Evolutionary conservation across 2,888 invertebrate species (phyloP), one percentile per base, ranked within the genome.

Genomic region (Cotesia congregata): DNA sequence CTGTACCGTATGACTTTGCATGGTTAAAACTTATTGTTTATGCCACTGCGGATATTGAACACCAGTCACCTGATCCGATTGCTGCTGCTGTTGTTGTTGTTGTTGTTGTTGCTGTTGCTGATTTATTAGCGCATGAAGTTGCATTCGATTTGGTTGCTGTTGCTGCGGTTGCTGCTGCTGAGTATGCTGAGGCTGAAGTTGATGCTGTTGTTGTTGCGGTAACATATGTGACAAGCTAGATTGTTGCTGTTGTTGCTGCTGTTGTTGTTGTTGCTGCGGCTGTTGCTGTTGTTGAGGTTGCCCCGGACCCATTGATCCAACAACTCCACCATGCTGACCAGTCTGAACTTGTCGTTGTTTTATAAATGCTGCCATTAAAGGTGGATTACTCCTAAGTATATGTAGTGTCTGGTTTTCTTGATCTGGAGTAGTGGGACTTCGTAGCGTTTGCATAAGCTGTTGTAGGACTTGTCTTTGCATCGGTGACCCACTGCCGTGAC

Each of bases 361-460:
- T 82, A 98, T 95, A 88, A 97, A 97, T 74, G 97, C 97, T 75
- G 97, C 97, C 97, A 98, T 98, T 68, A 98, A 92, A 84, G 96
- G 96, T 62, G 98, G 98, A 91, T 98, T 97, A 81, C 95, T 95
- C 90, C 97, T 97, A 80, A 98, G 93, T 86, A 98, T 97, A 86
- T 95, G 94, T 80, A 98, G 91, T 79, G 96, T 94, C 90, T 96
- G 95, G 87, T 95, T 95, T 87, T 98, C 98, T 88, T 98, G 98
- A 87, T 98, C 97, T 81, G 95, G 95, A 70, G 96, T 95, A 83
- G 95, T 95, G 73, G 98, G 97, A 83, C 96, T 96, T 84, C 96
- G 94, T 73, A 99, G 92, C 78, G 97, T 97, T 85, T 95, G 94
- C 93, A 98, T 94, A 30, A 98, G 93, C 74, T 89, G 89, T 84